A percentile compares a stretch with the other conserved stretches of the same genome.
Conservation (phyloP, 2,797 vertebrate species). For the Choloepus didactylus region DNA sequence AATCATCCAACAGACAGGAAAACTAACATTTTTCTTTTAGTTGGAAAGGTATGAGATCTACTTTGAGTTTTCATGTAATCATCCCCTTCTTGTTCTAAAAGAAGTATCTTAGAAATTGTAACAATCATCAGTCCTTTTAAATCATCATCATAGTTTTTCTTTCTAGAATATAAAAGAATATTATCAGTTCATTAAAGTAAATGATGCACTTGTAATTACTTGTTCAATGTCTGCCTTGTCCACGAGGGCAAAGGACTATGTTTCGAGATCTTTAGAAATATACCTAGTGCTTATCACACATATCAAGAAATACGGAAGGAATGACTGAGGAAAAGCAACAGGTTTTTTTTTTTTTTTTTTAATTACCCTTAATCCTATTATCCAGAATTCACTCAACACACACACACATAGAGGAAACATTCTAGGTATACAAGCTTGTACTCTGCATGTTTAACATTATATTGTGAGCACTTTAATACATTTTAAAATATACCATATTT, state of each 20-base stretch:
- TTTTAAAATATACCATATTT: neutral
- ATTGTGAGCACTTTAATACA: neutral
- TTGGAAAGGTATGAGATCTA: neutral
- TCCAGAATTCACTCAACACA: neutral
- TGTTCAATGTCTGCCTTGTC: neutral
- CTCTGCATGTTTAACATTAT: neutral
- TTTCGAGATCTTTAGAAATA: neutral
- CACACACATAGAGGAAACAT: neutral
- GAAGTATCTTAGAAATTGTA: conserved; percentile 17
- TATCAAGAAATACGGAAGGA: neutral
- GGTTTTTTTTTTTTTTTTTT: neutral
- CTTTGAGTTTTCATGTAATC: neutral
- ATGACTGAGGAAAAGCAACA: neutral
- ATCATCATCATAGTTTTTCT: neutral
- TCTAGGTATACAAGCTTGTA: rapidly evolving
- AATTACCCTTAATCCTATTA: neutral
- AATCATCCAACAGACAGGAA: neutral
- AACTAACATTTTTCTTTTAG: neutral
- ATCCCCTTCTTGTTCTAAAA: conserved; percentile 6
- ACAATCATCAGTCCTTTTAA: conserved; percentile 34
- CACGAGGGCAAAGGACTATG: neutral
- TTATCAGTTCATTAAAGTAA: neutral
- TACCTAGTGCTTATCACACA: neutral
- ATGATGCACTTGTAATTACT: neutral
- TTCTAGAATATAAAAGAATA: neutral